Evolutionary conservation across 2,797 vertebrate species (phyloP).

Genomic region (Melanotaenia parkinsoni): DNA sequence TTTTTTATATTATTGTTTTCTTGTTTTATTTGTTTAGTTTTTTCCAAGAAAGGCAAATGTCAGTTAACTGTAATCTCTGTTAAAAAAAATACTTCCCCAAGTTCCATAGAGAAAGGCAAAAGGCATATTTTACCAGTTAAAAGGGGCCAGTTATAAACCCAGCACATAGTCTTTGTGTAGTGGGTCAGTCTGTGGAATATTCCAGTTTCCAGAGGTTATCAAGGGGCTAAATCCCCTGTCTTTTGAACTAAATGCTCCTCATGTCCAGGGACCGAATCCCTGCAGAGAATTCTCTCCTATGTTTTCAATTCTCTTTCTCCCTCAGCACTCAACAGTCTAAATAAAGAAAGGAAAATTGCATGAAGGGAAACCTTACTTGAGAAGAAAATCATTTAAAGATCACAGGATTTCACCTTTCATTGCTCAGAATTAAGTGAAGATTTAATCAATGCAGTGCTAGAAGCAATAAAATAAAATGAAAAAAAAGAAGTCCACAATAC

Average conservation of each 20-base stretch:
- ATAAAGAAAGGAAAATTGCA: conserved; percentile 37
- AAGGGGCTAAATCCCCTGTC: conserved; percentile 44
- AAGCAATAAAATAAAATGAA: background rate
- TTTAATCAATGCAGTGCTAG: background rate
- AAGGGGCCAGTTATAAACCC: conserved; percentile 6
- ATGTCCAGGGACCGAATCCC: conserved; percentile 53
- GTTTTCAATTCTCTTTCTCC: conserved; percentile 31
- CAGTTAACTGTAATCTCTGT: background rate
- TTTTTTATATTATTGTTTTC: background rate
- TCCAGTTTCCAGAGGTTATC: conserved; percentile 34
- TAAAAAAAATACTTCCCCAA: background rate
- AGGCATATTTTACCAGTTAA: background rate
- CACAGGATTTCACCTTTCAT: conserved; percentile 14
- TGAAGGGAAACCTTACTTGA: conserved; percentile 3
- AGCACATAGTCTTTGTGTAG: background rate
- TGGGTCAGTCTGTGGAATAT: conserved; percentile 6
- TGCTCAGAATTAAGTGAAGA: conserved; percentile 9
- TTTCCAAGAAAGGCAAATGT: background rate
- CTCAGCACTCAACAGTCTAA: conserved; percentile 36
- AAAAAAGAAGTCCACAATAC: background rate
- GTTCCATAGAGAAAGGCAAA: background rate
- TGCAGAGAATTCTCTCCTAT: conserved; percentile 35
- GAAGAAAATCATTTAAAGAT: background rate
- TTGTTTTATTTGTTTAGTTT: background rate
- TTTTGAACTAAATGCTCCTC: conserved; percentile 41